These are phyloP conservation scores for Chydorus sphaericus DNA, from an alignment of 2,888 invertebrate genomes.

Conservation along the genomic window DNA sequence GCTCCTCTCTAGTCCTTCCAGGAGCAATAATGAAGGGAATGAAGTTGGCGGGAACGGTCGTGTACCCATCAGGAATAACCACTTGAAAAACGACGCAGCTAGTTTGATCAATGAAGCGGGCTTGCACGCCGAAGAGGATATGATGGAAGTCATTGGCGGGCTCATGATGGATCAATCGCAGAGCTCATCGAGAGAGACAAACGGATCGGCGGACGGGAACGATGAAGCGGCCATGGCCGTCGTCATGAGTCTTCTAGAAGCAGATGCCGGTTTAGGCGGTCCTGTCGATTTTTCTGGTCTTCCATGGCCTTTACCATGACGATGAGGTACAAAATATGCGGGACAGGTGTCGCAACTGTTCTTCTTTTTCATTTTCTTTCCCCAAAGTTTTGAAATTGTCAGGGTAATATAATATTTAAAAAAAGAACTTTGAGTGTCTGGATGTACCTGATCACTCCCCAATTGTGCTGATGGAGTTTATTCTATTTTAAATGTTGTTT, in stretches of 20 bases:
- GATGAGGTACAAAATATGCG: too few species aligned
- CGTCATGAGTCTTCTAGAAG: conserved; percentile 77
- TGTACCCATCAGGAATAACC: neutral
- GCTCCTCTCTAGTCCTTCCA: too few species aligned
- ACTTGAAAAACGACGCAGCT: conserved; percentile 34
- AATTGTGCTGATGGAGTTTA: too few species aligned
- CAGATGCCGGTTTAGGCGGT: conserved; percentile 74
- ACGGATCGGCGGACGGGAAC: conserved; percentile 49
- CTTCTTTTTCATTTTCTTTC: too few species aligned
- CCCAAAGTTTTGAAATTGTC: too few species aligned
- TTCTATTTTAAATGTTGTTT: too few species aligned
- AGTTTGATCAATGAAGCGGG: conserved; percentile 35
- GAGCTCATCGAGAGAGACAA: conserved; percentile 5
- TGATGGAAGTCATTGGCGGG: conserved; percentile 43
- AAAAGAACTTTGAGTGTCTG: too few species aligned
- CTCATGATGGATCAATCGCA: conserved; percentile 25
- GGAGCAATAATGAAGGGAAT: conserved; percentile 8
- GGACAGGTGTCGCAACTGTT: too few species aligned
- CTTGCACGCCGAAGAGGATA: conserved; percentile 32
- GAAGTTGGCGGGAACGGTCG: conserved; percentile 14
- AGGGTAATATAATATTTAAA: too few species aligned
- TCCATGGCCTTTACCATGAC: conserved; percentile 76
- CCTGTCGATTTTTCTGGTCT: conserved; percentile 72
- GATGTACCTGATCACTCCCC: too few species aligned
- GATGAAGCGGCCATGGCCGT: conserved; percentile 86